Conservation (phyloP, 2,797 vertebrate genomes). For the Gallinago solitaria region DNA sequence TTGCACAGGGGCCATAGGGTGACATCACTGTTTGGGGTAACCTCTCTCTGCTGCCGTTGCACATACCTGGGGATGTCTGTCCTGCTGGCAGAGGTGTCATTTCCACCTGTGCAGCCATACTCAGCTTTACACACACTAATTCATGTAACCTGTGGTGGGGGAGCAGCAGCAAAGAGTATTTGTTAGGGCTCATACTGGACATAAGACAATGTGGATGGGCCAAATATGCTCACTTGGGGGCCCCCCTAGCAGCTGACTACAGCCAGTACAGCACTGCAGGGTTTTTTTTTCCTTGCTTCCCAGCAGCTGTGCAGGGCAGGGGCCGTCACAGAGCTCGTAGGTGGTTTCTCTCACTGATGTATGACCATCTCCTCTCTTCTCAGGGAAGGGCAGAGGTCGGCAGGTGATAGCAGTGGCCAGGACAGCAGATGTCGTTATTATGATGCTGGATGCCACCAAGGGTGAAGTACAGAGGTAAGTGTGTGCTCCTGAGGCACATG, state of each 20-base stretch:
- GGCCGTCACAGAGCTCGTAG: rapidly evolving
- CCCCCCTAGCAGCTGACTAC: not conserved
- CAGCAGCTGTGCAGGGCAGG: not conserved
- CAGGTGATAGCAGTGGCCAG: slow-evolving; percentile 98
- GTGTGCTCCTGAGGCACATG: not conserved
- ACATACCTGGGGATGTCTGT: not conserved
- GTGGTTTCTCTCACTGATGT: not conserved
- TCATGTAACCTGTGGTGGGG: not conserved
- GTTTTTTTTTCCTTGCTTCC: not conserved
- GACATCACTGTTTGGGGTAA: not conserved
- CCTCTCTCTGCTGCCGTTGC: not conserved
- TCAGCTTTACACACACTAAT: not conserved
- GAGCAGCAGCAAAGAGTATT: not conserved
- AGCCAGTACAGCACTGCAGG: not conserved
- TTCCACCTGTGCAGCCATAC: rapidly evolving
- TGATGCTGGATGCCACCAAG: slow-evolving; percentile 99
- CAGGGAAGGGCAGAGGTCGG: slow-evolving; percentile 95
- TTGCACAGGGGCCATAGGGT: not conserved
- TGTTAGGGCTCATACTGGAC: not conserved
- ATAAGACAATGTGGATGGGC: no score
- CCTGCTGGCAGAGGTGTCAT: no score
- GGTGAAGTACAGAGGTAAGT: slow-evolving; percentile 94
- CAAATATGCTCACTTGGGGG: rapidly evolving
- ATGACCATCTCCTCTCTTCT: not conserved
- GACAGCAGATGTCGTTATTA: slow-evolving; percentile 96